A percentile compares a stretch with the other conserved stretches of the same genome.
These are phyloP conservation scores for Ichneumoninae sp. DNA, from an alignment of 2,888 invertebrate species.

Conservation along the genomic window DNA sequence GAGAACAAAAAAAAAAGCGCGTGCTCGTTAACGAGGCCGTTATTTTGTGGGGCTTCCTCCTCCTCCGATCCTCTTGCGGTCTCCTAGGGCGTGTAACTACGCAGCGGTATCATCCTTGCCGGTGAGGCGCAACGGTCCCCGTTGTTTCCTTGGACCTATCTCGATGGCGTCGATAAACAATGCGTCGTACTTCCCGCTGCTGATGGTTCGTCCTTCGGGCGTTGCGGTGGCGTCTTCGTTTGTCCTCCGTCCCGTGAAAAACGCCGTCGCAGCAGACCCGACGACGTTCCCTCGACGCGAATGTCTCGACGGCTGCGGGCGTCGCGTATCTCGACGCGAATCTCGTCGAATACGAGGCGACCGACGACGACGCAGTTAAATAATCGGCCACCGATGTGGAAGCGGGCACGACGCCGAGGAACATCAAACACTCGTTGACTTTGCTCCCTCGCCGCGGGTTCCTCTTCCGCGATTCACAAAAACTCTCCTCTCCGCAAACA, in stretches of 20 bases:
- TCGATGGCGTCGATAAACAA: slow-evolving; percentile 57
- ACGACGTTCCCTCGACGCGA: not conserved
- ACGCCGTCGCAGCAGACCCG: slow-evolving; percentile 22
- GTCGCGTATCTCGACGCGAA: slow-evolving; percentile 15
- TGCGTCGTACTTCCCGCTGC: slow-evolving; percentile 24
- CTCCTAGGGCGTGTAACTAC: slow-evolving; percentile 43
- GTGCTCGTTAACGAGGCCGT: slow-evolving; percentile 25
- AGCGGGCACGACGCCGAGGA: slow-evolving; percentile 55
- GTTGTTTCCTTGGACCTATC: slow-evolving; percentile 55
- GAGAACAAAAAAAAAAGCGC: slow-evolving; percentile 1
- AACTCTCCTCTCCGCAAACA: not conserved
- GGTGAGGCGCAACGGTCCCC: slow-evolving; percentile 47
- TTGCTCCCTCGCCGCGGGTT: not conserved
- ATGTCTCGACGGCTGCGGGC: not conserved
- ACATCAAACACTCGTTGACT: slow-evolving; percentile 60
- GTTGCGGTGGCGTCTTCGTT: slow-evolving; percentile 58
- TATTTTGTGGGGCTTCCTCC: slow-evolving; percentile 7
- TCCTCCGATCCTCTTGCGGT: slow-evolving; percentile 20
- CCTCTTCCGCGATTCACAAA: not conserved
- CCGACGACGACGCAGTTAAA: slow-evolving; percentile 40
- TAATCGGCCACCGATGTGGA: slow-evolving; percentile 51
- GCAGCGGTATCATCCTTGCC: slow-evolving; percentile 52
- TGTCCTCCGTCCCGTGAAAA: not conserved
- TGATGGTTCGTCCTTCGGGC: slow-evolving; percentile 10
- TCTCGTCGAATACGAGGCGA: slow-evolving; percentile 18